A percentile compares a stretch with the other conserved stretches of the same genome.
Evolutionary conservation across 2,888 invertebrate species (phyloP).

Genomic region (Ectropis crepuscularia): DNA sequence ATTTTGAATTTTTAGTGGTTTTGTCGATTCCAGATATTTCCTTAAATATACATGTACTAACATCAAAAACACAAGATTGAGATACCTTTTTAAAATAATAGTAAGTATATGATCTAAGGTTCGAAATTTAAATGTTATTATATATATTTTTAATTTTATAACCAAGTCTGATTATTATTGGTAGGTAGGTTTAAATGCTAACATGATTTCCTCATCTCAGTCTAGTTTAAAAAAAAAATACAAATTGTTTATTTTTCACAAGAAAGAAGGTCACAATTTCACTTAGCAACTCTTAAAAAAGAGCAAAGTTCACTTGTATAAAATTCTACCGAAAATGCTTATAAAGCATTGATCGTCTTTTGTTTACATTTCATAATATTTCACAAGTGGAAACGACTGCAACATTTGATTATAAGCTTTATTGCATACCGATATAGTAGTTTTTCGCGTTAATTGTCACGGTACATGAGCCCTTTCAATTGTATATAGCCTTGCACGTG

Average conservation of each 20-base stretch:
- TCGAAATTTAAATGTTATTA: no score
- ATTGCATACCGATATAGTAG: conserved; percentile 27
- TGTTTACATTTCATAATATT: conserved; percentile 11
- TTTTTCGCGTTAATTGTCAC: conserved; percentile 30
- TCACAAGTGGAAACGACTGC: neutral
- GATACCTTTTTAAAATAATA: no score
- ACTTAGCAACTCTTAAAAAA: neutral
- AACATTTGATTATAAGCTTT: conserved; percentile 2
- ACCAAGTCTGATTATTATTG: no score
- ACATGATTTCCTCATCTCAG: no score
- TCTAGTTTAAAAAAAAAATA: no score
- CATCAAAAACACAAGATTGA: no score
- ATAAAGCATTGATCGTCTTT: neutral
- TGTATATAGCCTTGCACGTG: conserved; percentile 59
- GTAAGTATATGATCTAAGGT: no score
- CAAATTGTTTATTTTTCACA: neutral
- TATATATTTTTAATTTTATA: no score
- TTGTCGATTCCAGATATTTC: no score
- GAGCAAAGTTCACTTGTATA: neutral
- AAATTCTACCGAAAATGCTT: neutral
- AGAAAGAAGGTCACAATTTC: neutral
- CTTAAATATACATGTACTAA: no score
- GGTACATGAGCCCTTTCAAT: conserved; percentile 38
- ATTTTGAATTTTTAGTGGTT: no score
- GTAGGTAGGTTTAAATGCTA: no score